A percentile compares a stretch with the other conserved stretches of the same genome.
Conservation (phyloP, 1,140 invertebrate species). For the Drepana arcuata region DNA sequence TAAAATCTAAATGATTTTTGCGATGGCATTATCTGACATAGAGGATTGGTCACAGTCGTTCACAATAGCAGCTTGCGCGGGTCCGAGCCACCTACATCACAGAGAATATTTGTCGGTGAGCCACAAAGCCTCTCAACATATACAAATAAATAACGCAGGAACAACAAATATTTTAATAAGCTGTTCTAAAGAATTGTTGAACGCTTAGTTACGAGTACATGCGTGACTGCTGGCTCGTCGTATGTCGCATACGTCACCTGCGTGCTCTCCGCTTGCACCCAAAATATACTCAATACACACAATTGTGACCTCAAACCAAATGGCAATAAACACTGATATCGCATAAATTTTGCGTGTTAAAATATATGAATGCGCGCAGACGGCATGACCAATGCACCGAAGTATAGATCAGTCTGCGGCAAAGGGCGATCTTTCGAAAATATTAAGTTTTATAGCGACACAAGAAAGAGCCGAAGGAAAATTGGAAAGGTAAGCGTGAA, state of each 20-base stretch:
- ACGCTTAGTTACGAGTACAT: conserved; percentile 37
- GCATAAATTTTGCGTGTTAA: conserved; percentile 8
- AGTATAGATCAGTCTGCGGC: conserved; percentile 29
- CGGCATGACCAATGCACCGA: conserved; percentile 50
- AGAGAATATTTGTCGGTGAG: conserved; percentile 32
- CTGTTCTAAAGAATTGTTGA: conserved; percentile 56
- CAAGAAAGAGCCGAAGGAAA: conserved; percentile 51
- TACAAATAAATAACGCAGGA: conserved; percentile 65
- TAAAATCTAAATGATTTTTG: conserved; percentile 33
- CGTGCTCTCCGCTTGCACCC: conserved; percentile 8
- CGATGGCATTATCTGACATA: conserved; percentile 40
- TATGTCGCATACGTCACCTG: conserved; percentile 31
- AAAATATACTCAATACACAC: not conserved
- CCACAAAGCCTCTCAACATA: conserved; percentile 45
- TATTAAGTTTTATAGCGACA: conserved; percentile 55
- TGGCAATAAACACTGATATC: conserved; percentile 12
- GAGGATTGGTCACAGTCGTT: conserved; percentile 49
- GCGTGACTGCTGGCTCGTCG: conserved; percentile 35
- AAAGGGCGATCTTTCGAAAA: conserved; percentile 45
- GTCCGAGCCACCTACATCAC: conserved; percentile 31
- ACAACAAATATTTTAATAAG: conserved; percentile 72
- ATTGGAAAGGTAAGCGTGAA: conserved; percentile 64
- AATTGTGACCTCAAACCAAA: conserved; percentile 13
- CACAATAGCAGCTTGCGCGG: conserved; percentile 23
- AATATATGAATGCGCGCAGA: conserved; percentile 32